phyloP scores from a whole-genome alignment of 2,113 vertebrate genomes.

The Caracal caracal region DNA sequence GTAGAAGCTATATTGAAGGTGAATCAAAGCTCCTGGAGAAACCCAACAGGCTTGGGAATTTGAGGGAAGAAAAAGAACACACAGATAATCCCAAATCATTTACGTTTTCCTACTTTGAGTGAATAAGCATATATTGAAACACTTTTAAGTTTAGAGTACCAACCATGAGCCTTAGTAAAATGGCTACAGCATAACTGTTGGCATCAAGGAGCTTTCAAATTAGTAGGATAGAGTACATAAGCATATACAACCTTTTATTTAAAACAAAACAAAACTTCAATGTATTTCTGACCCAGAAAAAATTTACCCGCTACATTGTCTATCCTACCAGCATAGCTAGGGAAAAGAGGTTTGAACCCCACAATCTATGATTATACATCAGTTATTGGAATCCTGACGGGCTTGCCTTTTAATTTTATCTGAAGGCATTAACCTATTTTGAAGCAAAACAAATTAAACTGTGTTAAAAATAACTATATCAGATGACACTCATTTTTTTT shows the following conservation, averaged over 20 bases:
- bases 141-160: neutral
- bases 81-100: neutral
- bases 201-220: neutral
- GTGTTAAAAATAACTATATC: slow-evolving; percentile 21
- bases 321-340: neutral
- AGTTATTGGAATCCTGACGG: neutral
- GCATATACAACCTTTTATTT: neutral
- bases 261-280: neutral
- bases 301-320: neutral
- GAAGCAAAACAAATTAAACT: slow-evolving; percentile 50
- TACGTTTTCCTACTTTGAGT: neutral
- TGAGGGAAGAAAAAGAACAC: neutral
- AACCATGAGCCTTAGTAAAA: neutral
- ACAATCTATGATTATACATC: neutral
- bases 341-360: neutral
- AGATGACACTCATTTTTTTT: neutral
- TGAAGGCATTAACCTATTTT: slow-evolving; percentile 29
- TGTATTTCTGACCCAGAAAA: neutral
- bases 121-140: neutral
- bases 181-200: neutral
- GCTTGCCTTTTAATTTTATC: slow-evolving; percentile 41
- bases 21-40: neutral
- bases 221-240: neutral
- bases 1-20: rapidly evolving
- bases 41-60: neutral